Base-by-base conservation (phyloP, 2,113 vertebrate species). In the Verasper variegatus region DNA sequence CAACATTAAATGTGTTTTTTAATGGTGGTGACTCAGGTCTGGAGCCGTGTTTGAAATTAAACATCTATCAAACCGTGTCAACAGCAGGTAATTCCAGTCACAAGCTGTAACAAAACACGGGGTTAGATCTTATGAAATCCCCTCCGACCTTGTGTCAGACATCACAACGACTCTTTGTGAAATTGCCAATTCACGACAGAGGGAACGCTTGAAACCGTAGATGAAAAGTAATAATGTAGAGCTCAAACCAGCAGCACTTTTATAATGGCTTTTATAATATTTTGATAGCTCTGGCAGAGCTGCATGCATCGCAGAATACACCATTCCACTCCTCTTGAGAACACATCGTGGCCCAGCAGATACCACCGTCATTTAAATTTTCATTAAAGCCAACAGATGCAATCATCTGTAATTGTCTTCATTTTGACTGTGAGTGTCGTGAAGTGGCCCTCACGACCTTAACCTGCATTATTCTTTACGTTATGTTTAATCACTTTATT, bases 391-490 rank as follows among this genome's bases (percentile, higher is more conserved):
- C 47, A 55, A 52, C 37, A 57, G 57, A 74, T 23, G 56, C 63
- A 76, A 68, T 86, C 42, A 55, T 61, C 37, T 15, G n/a, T 73
- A 57, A 81, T 75, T 76, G 59, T 60, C 40, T 76, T 64, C 27
- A 23, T 51, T 67, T 71, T 60, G 26, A 9, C 9, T 37, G 9
- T 2, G 42, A 4, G 11, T 15, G 13, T 15, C 13, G 12, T 45
- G 62, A 74, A 72, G 31, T 58, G 71, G 73, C 47, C 64, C 71
- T 78, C 26, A 57, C 24, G 67, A 51, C 31, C 80, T 71, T 23
- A 45, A 68, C 78, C 71, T 12, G 21, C 57, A 71, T 74, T 64
- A 45, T 68, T 74, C 69, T 54, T 56, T 74, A 68, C 31, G 31
- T 31, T 31, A 6, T 31, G 1, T 31, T 6, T 31, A 31, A 31